Base-by-base conservation (phyloP, 2,888 invertebrate species). In the Galerucella calmariensis region DNA sequence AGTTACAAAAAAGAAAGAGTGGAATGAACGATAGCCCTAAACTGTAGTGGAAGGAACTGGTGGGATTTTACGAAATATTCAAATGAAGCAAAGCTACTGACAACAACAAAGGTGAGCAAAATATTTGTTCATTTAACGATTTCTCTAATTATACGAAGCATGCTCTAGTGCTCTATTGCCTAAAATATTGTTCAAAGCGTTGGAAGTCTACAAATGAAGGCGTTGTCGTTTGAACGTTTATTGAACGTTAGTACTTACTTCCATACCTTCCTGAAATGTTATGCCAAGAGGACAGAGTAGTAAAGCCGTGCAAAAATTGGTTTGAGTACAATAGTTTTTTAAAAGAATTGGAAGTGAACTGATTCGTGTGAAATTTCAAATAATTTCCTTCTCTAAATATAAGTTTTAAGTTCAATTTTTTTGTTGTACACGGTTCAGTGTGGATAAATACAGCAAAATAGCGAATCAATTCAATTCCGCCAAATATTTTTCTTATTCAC, bases 211-310 rank as follows among this genome's bases (percentile, higher is more conserved):
- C 51, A 67, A 12, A n/a, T 67, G n/a, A 53, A 67, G 24, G 66
- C 24, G 8, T 16, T 65, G 65, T 20, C 11, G 24, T 48, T 65
- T 41, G 12, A 44, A 20, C 51, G n/a, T 67, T 53, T 67, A 27
- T 27, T 9, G 12, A n/a, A 67, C 51, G 10, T 10, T 67, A n/a
- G 67, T 87, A 88, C 89, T 89, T 87, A 88, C 88, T 88, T 89
- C 88, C 76, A 88, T 86, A 85, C 88, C 89, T 83, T 88, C 88
- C 89, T 88, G 85, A 81, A 83, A 79, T 79, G 82, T 81, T 83
- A 78, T 77, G 85, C 84, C 82, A 86, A 85, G 86, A 84, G 86
- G 85, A 85, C 84, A 85, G 82, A 87, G 84, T 84, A 83, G 84
- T 82, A 85, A 87, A 87, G 88, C 88, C 87, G 86, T 88, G 88